Base-by-base conservation (phyloP, 2,113 vertebrate species). In the Axis porcinus region DNA sequence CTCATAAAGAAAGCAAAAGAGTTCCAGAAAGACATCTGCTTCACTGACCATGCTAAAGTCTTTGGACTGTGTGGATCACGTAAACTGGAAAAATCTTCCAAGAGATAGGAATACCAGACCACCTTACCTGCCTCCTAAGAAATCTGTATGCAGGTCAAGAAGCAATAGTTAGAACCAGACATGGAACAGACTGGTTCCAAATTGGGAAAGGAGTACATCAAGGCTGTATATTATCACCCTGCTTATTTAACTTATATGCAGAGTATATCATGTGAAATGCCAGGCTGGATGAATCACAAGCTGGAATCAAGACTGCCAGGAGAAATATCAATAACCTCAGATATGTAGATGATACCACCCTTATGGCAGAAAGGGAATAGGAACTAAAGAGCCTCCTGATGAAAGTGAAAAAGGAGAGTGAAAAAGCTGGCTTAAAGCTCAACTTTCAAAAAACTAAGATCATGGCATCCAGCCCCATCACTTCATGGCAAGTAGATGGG, bases 101-200 rank as follows among this genome's bases (percentile, higher is more conserved):
- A 14, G 70, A 43, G 12, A 14, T 0, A 0, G 23, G 70, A 7
- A 43, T 15, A 27, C 23, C 40, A 43, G 23, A 76, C 23, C 23
- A 43, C 40, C 70, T 43, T 1, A 76, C 23, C 21, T 43, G 40
- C 70, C 70, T 43, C 70, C 40, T 43, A 4, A 76, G 23, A 76
- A 76, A 43, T 6, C 70, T 27, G 70, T 15, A 76, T 76, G 70
- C 40, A 76, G 40, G 40, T 76, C 12, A 76, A 8, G 70, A 76
- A 43, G 40, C 70, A 76, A 74, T 23, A 25, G 36, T 74, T 43
- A 43, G 36, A 74, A 74, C 70, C 21, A 40, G 70, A 40, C 36
- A 74, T 3, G 11, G 70, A 74, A 43, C 23, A 74, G 70, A 74
- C 70, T 40, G 70, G 36, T 74, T 74, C 36, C 36, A 74, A 43